A percentile compares a stretch with the other conserved stretches of the same genome.
Evolutionary conservation across 2,888 invertebrate genomes (phyloP).

Genomic region (Nasonia oneida): DNA sequence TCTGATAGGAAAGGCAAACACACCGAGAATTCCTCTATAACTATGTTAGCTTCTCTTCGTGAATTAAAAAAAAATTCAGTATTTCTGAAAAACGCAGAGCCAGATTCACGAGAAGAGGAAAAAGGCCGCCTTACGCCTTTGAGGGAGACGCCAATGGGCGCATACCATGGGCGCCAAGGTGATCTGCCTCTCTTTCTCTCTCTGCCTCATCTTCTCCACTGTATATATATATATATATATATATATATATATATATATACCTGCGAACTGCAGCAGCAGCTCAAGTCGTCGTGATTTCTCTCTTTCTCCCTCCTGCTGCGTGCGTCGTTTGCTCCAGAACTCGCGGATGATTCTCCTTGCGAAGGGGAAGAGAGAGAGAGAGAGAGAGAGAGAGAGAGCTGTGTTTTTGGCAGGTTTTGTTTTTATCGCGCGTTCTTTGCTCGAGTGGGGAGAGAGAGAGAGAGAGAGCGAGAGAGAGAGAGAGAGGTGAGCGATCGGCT

Average conservation of each 20-base stretch:
- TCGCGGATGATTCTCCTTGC: background rate
- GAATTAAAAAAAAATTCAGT: too few relatives aligned
- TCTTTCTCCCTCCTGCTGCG: conserved; percentile 29
- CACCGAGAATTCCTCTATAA: too few relatives aligned
- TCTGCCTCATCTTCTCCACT: conserved; percentile 33
- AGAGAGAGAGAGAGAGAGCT: conserved; percentile 36
- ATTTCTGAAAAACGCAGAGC: background rate
- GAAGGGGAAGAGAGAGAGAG: conserved; percentile 45
- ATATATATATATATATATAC: background rate
- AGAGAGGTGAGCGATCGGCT: background rate
- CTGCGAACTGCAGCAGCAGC: background rate
- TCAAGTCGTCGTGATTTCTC: conserved; percentile 32
- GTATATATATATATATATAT: background rate
- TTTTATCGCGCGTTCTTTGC: conserved; percentile 5
- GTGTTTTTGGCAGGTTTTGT: conserved; percentile 17
- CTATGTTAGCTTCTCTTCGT: too few relatives aligned
- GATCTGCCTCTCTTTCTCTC: conserved; percentile 68
- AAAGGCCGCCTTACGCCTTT: conserved; percentile 69
- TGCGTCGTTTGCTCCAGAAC: conserved; percentile 33
- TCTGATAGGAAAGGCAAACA: too few relatives aligned
- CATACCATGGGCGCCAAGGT: conserved; percentile 76
- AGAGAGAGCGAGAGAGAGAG: background rate
- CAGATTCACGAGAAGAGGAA: background rate
- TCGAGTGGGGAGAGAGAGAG: background rate
- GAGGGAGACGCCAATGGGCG: conserved; percentile 73